Conservation (phyloP, 1,140 invertebrate genomes). For the Drosophila erecta region DNA sequence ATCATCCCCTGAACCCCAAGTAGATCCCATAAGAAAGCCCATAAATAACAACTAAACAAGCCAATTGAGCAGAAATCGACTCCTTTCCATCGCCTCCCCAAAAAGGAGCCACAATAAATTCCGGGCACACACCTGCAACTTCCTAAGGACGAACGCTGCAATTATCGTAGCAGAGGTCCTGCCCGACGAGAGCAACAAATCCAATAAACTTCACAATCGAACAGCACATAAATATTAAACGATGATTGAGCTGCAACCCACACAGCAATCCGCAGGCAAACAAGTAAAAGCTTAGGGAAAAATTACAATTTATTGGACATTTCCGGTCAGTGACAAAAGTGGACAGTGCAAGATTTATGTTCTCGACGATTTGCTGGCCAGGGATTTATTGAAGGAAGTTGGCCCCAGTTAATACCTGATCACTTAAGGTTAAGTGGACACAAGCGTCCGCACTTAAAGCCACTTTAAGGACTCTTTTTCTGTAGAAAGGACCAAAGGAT, state of each 20-base stretch:
- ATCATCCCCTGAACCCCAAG: constrained; percentile 33
- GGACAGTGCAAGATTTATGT: constrained; percentile 78
- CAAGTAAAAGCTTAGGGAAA: constrained; percentile 69
- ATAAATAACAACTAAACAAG: constrained; percentile 77
- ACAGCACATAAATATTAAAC: constrained; percentile 82
- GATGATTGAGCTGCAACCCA: constrained; percentile 75
- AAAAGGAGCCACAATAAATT: constrained; percentile 62
- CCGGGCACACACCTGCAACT: constrained; percentile 71
- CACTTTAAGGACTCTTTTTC: constrained; percentile 10
- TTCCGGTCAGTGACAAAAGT: constrained; percentile 74
- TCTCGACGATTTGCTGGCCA: constrained; percentile 54
- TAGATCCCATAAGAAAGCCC: constrained; percentile 51
- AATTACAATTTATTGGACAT: constrained; percentile 83
- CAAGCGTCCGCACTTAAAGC: constrained; percentile 23
- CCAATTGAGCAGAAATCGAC: constrained; percentile 74
- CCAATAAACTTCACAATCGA: constrained; percentile 82
- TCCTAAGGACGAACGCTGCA: constrained; percentile 48
- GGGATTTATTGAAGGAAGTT: constrained; percentile 50
- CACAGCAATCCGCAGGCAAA: constrained; percentile 19
- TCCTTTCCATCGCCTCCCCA: constrained; percentile 28
- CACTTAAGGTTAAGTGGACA: constrained; percentile 60
- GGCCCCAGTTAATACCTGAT: constrained; percentile 61
- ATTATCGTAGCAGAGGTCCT: constrained; percentile 61
- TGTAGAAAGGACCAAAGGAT: neutral
- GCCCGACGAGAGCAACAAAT: constrained; percentile 63